These are phyloP conservation scores for Chironomus riparius DNA, from an alignment of 2,888 invertebrate genomes.

Conservation along the genomic window DNA sequence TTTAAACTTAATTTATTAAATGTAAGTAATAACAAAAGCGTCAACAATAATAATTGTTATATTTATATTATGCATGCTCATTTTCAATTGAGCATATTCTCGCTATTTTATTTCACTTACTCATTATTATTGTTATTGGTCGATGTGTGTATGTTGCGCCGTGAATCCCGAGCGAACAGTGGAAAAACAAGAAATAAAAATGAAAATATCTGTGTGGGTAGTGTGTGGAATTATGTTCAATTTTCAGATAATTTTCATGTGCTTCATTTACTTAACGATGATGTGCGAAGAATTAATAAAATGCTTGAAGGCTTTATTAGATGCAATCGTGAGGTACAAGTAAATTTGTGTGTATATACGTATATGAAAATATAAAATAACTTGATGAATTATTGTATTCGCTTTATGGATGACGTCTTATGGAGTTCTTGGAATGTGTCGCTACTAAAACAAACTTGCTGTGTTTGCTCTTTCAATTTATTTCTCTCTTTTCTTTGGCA, in stretches of 20 bases:
- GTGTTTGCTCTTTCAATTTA: not conserved
- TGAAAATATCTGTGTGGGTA: slow-evolving; percentile 10
- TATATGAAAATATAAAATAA: not conserved
- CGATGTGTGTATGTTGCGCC: not conserved
- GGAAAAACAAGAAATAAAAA: not conserved
- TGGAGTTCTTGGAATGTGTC: slow-evolving; percentile 15
- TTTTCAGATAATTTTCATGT: slow-evolving; percentile 22
- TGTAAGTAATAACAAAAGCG: too few relatives aligned
- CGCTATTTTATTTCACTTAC: too few relatives aligned
- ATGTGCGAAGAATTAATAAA: slow-evolving; percentile 25
- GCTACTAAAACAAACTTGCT: slow-evolving; percentile 8
- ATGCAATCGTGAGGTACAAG: slow-evolving; percentile 4
- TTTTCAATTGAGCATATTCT: too few relatives aligned
- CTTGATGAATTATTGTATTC: slow-evolving; percentile 11
- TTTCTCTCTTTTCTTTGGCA: not conserved
- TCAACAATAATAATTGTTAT: too few relatives aligned
- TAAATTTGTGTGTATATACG: not conserved
- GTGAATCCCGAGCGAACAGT: not conserved
- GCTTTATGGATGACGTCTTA: slow-evolving; percentile 19
- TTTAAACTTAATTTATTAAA: too few relatives aligned
- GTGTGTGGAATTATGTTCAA: slow-evolving; percentile 24
- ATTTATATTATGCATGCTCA: too few relatives aligned
- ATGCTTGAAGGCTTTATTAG: slow-evolving; percentile 26
- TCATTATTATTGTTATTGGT: not conserved
- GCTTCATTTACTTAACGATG: slow-evolving; percentile 19